phyloP scores from a whole-genome alignment of 2,888 invertebrate species.

The Cepaea hortensis region DNA sequence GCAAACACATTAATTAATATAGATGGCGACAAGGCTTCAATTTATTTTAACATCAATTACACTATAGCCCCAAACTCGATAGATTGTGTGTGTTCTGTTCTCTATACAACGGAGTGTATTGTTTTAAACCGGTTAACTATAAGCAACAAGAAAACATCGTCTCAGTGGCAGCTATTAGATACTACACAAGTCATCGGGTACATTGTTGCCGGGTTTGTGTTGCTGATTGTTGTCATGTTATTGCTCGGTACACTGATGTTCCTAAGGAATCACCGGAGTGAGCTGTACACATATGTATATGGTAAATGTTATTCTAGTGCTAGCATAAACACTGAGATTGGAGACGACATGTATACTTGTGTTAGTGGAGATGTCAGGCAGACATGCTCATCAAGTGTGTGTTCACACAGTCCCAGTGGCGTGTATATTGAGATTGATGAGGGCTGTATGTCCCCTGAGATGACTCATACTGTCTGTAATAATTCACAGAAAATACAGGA shows the following conservation, averaged over 20 bases:
- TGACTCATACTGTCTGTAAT: too few relatives aligned
- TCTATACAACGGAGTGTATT: background rate
- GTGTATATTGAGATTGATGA: background rate
- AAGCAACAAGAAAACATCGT: background rate
- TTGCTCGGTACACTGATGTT: background rate
- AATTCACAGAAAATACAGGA: too few relatives aligned
- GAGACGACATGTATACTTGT: background rate
- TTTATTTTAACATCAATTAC: background rate
- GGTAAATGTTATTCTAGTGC: background rate
- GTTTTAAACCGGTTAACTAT: too few relatives aligned
- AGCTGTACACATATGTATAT: constrained; percentile 1
- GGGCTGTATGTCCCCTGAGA: background rate
- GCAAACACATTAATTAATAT: too few relatives aligned
- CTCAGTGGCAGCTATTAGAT: background rate
- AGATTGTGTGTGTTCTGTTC: background rate
- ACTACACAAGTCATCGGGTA: background rate
- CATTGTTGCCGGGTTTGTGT: background rate
- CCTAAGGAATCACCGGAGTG: background rate
- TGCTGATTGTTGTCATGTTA: background rate
- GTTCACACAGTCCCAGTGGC: background rate
- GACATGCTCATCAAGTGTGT: too few relatives aligned
- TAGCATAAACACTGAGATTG: background rate
- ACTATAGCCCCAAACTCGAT: background rate
- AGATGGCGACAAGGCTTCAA: too few relatives aligned
- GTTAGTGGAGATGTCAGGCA: background rate